Evolutionary conservation across 2,113 vertebrate genomes (phyloP).

Genomic region (Megaceryle torquata): DNA sequence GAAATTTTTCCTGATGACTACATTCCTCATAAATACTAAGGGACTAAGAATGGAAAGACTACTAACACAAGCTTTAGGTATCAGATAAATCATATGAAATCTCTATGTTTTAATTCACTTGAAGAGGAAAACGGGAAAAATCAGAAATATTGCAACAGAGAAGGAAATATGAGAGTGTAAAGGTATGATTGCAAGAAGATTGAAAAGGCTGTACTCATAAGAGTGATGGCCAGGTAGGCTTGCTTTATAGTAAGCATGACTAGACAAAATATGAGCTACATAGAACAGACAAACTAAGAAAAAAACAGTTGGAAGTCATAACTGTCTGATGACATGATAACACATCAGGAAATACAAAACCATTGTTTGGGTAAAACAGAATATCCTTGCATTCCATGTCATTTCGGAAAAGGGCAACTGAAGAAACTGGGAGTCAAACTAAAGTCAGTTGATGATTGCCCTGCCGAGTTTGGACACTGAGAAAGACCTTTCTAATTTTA

Average conservation of each 20-base stretch:
- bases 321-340: neutral
- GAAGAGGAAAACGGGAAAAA: neutral
- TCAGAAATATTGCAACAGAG: neutral
- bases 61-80: neutral
- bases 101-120: neutral
- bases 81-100: neutral
- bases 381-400: neutral
- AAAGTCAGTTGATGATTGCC: neutral
- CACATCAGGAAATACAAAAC: neutral
- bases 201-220: neutral
- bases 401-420: neutral
- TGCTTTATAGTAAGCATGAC: neutral
- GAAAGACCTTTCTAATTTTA: neutral
- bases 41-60: neutral
- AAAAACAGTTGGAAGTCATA: neutral
- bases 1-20: neutral
- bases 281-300: neutral
- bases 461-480: neutral
- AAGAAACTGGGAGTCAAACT: neutral
- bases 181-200: neutral
- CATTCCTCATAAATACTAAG: neutral
- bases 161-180: neutral
- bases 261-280: neutral
- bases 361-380: neutral
- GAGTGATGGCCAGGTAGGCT: neutral